phyloP scores from a whole-genome alignment of 2,888 invertebrate species.

The Pegoplata infirma region DNA sequence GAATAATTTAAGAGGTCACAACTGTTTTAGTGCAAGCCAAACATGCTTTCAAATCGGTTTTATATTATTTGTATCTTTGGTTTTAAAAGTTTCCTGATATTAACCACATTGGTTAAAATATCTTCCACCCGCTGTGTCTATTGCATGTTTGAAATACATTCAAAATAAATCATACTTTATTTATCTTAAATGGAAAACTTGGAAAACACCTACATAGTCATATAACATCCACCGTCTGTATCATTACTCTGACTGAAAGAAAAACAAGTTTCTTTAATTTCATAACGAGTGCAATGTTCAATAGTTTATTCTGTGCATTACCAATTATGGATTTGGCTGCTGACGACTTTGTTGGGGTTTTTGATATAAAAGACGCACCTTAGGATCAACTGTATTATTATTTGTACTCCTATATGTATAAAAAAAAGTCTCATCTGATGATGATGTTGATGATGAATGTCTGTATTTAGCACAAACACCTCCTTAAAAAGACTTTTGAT shows the following conservation, averaged over 20 bases:
- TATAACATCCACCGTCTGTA: constrained; percentile 6
- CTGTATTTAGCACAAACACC: constrained; percentile 48
- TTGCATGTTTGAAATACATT: too few species aligned
- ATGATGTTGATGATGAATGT: too few species aligned
- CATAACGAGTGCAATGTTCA: too few species aligned
- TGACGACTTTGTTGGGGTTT: too few species aligned
- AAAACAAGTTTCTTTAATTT: not conserved
- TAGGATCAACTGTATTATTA: constrained; percentile 21
- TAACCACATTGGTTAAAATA: too few species aligned
- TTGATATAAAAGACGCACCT: constrained; percentile 46
- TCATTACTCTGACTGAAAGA: constrained; percentile 10
- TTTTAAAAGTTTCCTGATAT: too few species aligned
- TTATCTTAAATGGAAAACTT: not conserved
- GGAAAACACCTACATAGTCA: not conserved
- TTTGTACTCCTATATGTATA: constrained; percentile 19
- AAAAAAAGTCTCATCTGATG: too few species aligned
- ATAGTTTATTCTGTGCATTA: not conserved
- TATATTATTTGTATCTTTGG: too few species aligned
- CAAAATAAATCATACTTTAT: not conserved
- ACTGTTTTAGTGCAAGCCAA: too few species aligned
- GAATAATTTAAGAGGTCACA: too few species aligned
- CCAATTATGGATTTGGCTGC: constrained; percentile 48
- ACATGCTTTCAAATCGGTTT: too few species aligned
- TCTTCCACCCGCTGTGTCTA: too few species aligned
- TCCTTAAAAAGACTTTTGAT: constrained; percentile 19